Evolutionary conservation across 2,888 invertebrate genomes (phyloP).

Genomic region (Melipona beecheii): DNA sequence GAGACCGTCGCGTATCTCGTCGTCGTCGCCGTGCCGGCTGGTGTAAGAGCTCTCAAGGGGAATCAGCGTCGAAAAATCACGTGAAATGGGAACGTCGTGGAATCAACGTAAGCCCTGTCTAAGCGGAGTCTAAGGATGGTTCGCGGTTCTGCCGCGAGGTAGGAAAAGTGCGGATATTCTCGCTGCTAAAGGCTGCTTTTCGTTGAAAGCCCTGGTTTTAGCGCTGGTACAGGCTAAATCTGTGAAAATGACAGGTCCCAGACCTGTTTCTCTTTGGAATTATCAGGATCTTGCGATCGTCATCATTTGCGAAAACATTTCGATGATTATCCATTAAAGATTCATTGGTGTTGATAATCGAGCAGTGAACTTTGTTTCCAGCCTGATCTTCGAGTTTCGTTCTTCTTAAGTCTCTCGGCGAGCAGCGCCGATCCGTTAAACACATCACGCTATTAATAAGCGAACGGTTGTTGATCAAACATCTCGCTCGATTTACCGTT

Average conservation of each 20-base stretch:
- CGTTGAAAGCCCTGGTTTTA: background rate
- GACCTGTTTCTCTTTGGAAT: background rate
- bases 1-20: slow-evolving; percentile 28
- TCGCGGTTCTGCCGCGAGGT: background rate
- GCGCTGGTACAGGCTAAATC: background rate
- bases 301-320: background rate
- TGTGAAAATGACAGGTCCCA: background rate
- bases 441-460: background rate
- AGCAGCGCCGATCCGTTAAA: background rate
- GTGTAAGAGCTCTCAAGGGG: slow-evolving; percentile 27
- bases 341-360: no score
- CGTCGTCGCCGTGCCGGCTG: background rate
- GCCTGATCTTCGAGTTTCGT: background rate
- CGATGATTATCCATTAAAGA: background rate
- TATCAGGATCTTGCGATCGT: background rate
- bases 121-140: background rate
- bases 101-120: background rate
- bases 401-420: background rate
- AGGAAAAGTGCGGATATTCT: background rate
- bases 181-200: background rate
- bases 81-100: background rate
- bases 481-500: background rate
- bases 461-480: background rate
- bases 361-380: background rate
- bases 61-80: slow-evolving; percentile 28